Evolutionary conservation across 2,113 vertebrate species (phyloP), one percentile per base, ranked within the genome.

Genomic region (Hippocampus comes): DNA sequence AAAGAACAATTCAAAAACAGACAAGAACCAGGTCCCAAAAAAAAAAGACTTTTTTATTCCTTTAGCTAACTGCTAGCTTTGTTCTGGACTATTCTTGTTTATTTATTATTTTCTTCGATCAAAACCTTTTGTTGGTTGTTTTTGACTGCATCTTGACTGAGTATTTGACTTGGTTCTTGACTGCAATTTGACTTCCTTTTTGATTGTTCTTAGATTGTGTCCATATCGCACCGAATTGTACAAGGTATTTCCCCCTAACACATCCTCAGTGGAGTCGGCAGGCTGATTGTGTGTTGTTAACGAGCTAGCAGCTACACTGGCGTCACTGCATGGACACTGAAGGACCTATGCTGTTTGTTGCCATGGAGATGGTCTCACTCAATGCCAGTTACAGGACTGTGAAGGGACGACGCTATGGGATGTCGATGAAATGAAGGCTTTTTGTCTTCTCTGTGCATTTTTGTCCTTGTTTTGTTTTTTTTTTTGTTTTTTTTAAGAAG

Each of bases 381-480:
- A 60, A 15, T 60, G 57, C 25, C 27, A 12, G 14, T 30, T 27
- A 60, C 27, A 30, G 34, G 27, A 61, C 59, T 34, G 59, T 61
- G 59, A 61, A 61, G 59, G 34, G 27, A 18, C 27, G 2, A 10
- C 11, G 5, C 23, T 20, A 30, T 34, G 27, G 14, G 78, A 81
- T 60, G 71, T 81, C 76, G 73, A 63, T 4, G 7, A 55, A 78
- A 71, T 57, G 2, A 2, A 30, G 51, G 6, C 18, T 20, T 9
- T 18, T 27, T 60, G 14, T 5, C 25, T 25, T 27, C 23, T 60
- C 25, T 60, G 23, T 60, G 59, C 27, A 30, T 34, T 61, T 34
- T 34, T 17, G 8, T 4, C 21, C 6, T 20, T 23, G 53, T 23
- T 56, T n/a, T 3, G 5, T 9, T 63, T 9, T 14, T 17, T 14